Base-by-base conservation (phyloP, 2,113 vertebrate genomes). In the Micronycteris hirsuta region DNA sequence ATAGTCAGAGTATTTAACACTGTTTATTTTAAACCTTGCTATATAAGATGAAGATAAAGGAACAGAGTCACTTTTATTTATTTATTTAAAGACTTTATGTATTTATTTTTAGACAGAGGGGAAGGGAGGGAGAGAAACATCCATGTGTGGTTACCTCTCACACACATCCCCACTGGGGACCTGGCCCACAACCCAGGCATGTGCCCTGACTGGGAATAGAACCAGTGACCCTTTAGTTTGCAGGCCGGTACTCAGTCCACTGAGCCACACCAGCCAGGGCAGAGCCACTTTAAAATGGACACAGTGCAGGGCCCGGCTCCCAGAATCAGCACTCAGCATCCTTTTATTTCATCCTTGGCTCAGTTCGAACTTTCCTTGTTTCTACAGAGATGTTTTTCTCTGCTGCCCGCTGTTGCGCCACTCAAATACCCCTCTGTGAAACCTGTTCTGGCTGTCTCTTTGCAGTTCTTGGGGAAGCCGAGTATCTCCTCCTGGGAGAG, bases 401-500 rank as follows among this genome's bases (percentile, higher is more conserved):
- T 0, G 3, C 0, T 67, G 41, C 54, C 61, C 9, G 10, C 4
- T 5, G 5, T 28, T 22, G 15, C 16, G 22, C 31, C 16, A 9
- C 82, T 91, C 36, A 61, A 13, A 20, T n/a, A 33, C 24, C 28
- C n/a, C 61, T 93, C 88, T 77, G 61, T 24, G 58, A 98, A 96
- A 43, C 5, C 9, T 61, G 1, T 61, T 97, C 47, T 96, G 85
- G 89, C 89, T 43, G 5, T 94, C 94, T 93, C 49, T 15, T 98
- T 98, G 61, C 97, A 99, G 99, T 99, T 97, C 99, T 99, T 0
- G 98, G 99, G 1, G 98, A 99, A 97, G 98, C 97, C 47, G 98
- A 98, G 0, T 97, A 98, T 93, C 98, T 99, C 96, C 98, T 98
- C 78, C 95, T 99, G 96, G 98, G 98, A 98, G 98, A 97, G 45